These are phyloP conservation scores for Aphrocallistes beatrix DNA, from an alignment of 37 sponge, comb jelly and placozoan species.

Conservation along the genomic window DNA sequence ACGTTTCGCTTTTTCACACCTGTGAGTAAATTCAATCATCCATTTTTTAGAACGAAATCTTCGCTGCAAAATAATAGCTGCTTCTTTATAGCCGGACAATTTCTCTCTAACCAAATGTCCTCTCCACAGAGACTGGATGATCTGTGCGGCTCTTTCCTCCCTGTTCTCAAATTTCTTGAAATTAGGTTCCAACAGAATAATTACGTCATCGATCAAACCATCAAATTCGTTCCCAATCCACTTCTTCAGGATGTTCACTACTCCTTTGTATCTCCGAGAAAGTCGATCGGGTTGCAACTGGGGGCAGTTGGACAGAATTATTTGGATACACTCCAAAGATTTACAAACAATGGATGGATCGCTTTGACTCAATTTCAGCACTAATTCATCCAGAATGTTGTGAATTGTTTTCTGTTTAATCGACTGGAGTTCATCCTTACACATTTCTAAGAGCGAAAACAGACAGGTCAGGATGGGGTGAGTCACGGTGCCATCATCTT, in stretches of 20 bases:
- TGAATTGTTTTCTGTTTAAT: background rate
- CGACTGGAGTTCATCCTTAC: background rate
- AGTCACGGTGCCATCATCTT: background rate
- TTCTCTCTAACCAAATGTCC: background rate
- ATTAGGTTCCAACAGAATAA: background rate
- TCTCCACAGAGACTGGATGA: background rate
- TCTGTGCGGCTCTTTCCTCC: background rate
- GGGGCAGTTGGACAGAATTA: background rate
- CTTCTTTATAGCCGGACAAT: background rate
- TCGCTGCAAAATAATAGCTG: background rate
- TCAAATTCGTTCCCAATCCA: background rate
- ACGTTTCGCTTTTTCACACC: constrained; percentile 5
- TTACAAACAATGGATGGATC: background rate
- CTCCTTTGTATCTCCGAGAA: background rate
- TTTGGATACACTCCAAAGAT: background rate
- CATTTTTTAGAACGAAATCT: background rate
- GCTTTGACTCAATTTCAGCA: background rate
- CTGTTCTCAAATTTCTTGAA: background rate
- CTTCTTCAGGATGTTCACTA: background rate
- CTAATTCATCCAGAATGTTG: background rate
- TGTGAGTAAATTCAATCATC: background rate
- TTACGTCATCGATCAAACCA: background rate
- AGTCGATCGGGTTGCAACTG: background rate
- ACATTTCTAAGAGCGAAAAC: background rate
- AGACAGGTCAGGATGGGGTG: background rate